These are phyloP conservation scores for Kryptolebias marmoratus DNA, from an alignment of 2,113 vertebrate species.

Conservation along the genomic window DNA sequence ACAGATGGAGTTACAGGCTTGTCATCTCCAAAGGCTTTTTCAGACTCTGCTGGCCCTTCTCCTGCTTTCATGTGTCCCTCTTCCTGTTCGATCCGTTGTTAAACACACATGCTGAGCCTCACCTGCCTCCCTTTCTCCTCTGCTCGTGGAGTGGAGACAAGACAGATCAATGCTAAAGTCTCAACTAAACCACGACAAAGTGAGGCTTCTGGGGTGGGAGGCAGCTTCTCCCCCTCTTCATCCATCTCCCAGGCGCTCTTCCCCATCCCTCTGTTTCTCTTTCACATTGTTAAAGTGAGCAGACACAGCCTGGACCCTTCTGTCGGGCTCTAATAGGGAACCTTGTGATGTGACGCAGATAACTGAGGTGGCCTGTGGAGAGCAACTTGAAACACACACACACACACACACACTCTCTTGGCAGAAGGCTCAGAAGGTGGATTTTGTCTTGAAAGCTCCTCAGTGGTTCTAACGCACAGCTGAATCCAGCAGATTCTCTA, in stretches of 20 bases:
- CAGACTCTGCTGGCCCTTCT: constrained; percentile 16
- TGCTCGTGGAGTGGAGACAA: constrained; percentile 49
- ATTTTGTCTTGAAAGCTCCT: constrained; percentile 81
- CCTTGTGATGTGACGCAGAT: constrained; percentile 77
- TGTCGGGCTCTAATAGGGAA: constrained; percentile 74
- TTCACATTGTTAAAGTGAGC: constrained; percentile 65
- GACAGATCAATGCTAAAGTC: constrained; percentile 78
- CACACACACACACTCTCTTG: constrained; percentile 18
- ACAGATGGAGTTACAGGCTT: constrained; percentile 33
- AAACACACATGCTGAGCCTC: constrained; percentile 64
- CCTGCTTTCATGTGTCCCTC: constrained; percentile 51
- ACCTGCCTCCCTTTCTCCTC: constrained; percentile 50
- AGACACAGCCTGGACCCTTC: constrained; percentile 71
- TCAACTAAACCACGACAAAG: constrained; percentile 64
- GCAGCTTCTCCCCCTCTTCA: constrained; percentile 45
- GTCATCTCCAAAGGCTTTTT: constrained; percentile 41
- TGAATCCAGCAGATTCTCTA: constrained; percentile 66
- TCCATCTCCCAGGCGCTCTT: constrained; percentile 45
- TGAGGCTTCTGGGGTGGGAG: constrained; percentile 46
- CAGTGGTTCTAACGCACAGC: constrained; percentile 61
- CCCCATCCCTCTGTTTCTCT: constrained; percentile 56
- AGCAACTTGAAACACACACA: constrained; percentile 74
- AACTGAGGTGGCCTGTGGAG: constrained; percentile 71
- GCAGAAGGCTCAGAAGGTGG: constrained; percentile 72
- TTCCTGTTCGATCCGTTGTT: constrained; percentile 64